Conservation (phyloP, 1,140 invertebrate genomes). For the Heliothis subflexa region DNA sequence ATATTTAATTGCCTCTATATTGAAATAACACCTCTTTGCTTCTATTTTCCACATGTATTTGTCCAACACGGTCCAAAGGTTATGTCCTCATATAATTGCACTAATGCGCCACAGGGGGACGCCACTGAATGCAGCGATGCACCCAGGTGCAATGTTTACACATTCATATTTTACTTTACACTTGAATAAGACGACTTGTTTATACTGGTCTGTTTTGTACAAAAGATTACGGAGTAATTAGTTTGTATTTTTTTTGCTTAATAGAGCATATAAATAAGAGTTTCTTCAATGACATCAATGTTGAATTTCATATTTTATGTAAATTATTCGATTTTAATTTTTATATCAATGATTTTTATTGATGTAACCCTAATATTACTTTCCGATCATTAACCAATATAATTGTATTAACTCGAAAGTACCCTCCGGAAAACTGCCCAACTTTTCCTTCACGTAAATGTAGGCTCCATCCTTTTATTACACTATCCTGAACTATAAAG, state of each 20-base stretch:
- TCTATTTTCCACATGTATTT: constrained; percentile 11
- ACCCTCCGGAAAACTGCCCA: constrained; percentile 2
- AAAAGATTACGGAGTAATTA: too few species aligned
- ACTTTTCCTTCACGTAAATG: not conserved
- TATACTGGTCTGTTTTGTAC: too few species aligned
- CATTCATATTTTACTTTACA: constrained; percentile 10
- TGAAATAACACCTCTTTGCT: not conserved
- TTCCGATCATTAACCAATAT: not conserved
- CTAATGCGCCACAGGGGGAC: constrained; percentile 23
- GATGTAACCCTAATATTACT: not conserved
- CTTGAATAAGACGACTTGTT: not conserved
- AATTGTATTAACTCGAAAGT: constrained; percentile 5
- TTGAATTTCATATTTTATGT: too few species aligned
- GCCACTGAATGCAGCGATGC: not conserved
- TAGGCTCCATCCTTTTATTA: constrained; percentile 23
- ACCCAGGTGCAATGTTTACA: not conserved
- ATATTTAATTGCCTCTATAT: not conserved
- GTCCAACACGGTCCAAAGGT: not conserved
- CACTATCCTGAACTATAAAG: constrained; percentile 35
- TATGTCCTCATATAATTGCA: constrained; percentile 34
- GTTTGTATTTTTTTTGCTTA: too few species aligned
- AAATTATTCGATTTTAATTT: too few species aligned
- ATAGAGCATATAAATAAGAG: too few species aligned
- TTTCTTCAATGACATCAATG: constrained; percentile 7
- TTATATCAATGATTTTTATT: not conserved